Base-by-base conservation (phyloP, 2,113 vertebrate species). In the Apus apus region DNA sequence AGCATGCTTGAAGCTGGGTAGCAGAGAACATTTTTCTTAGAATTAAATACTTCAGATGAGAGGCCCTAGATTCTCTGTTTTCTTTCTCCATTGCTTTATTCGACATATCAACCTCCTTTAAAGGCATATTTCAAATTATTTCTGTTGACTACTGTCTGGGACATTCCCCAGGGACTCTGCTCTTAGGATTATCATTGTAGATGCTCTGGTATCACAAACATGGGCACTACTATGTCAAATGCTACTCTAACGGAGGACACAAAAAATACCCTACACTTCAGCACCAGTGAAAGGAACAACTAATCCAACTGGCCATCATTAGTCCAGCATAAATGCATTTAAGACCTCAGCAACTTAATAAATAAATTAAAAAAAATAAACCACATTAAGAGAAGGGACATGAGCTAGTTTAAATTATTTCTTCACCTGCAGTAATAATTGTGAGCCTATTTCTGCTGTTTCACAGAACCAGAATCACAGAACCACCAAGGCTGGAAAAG, bases 171-270 rank as follows among this genome's bases (percentile, higher is more conserved):
- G 29, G 34, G 54, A 45, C 23, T 43, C 17, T 57, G 40, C 15
- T 53, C 2, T 10, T 51, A 32, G 1, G 18, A 17, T 74, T 53
- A 25, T 48, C 36, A 1, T 11, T 60, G 66, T 7, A 50, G 62
- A 30, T 64, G 36, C 85, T 54, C 9, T 25, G 22, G 8, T 43
- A 40, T 46, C 0, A 0, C 43, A 83, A 80, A n/a, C n/a, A 3
- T 2, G 26, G 64, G 43, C 46, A 61, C 34, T 2, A 2, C 50
- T 53, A 1, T 9, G 32, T 40, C 34, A 34, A 74, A 50, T 65
- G 50, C 45, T 58, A 30, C 60, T 2, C 34, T 15, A 15, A 53
- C 19, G 19, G 15, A 64, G 21, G 18, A 30, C 27, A 22, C 13
- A 34, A 25, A 80, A 74, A 36, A 0, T 60, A 85, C 45, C 16